Conservation (phyloP, 2,888 invertebrate species). For the Chloromyia formosa region DNA sequence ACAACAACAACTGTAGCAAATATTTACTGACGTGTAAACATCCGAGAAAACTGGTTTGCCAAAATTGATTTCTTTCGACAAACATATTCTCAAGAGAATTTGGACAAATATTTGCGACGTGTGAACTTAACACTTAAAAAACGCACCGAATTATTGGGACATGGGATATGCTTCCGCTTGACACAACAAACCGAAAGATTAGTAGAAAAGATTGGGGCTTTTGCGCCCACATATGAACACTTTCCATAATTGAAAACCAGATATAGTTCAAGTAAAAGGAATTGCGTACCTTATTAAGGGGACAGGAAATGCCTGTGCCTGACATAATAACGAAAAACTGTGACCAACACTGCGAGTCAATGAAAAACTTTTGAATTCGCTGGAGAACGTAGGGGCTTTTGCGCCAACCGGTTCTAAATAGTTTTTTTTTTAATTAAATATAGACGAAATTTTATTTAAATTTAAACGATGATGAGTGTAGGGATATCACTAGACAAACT, state of each 20-base stretch:
- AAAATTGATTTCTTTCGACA: too few species aligned
- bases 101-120: too few species aligned
- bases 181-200: slow-evolving; percentile 71
- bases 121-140: too few species aligned
- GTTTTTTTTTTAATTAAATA: not conserved
- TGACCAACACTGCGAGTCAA: slow-evolving; percentile 59
- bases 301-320: slow-evolving; percentile 66
- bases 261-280: too few species aligned
- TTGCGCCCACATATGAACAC: slow-evolving; percentile 74
- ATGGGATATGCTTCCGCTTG: slow-evolving; percentile 78
- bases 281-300: slow-evolving; percentile 57
- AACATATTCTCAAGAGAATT: too few species aligned
- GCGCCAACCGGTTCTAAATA: slow-evolving; percentile 64
- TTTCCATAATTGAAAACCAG: too few species aligned
- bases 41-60: too few species aligned
- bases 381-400: slow-evolving; percentile 64
- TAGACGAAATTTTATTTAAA: not conserved
- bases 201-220: slow-evolving; percentile 73
- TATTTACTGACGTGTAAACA: too few species aligned
- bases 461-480: not conserved
- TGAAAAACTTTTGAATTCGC: slow-evolving; percentile 58
- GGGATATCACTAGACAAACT: not conserved
- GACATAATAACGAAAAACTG: slow-evolving; percentile 65
- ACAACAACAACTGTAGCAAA: too few species aligned
- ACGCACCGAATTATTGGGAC: slow-evolving; percentile 73